A percentile compares a stretch with the other conserved stretches of the same genome.
Evolutionary conservation across 2,113 vertebrate species (phyloP).

Genomic region (Macroglossus sobrinus): DNA sequence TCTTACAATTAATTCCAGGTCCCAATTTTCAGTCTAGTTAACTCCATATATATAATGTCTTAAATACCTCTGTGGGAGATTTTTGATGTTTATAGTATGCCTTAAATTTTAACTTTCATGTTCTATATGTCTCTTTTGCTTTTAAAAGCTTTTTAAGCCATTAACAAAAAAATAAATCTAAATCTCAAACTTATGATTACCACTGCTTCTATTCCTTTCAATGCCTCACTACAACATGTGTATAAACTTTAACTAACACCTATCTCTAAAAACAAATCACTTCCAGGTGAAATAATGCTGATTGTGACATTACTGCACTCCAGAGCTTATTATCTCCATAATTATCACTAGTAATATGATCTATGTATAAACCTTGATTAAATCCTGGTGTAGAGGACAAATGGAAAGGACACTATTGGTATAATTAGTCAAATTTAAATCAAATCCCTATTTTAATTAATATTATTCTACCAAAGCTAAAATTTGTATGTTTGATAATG

Average conservation of each 20-base stretch:
- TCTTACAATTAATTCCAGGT: neutral
- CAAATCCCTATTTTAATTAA: neutral
- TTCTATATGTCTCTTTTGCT: neutral
- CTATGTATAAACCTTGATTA: neutral
- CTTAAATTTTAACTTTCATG: neutral
- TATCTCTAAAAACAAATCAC: neutral
- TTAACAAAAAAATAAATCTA: neutral
- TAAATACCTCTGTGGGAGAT: neutral
- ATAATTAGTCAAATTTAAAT: neutral
- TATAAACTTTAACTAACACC: neutral
- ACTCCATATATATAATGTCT: neutral
- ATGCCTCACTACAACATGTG: neutral
- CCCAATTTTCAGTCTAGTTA: slow-evolving; percentile 9
- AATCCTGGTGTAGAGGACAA: rapidly evolving
- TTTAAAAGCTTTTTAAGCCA: neutral
- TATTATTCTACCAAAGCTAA: neutral
- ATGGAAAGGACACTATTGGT: neutral
- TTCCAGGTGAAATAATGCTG: neutral
- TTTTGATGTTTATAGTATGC: neutral
- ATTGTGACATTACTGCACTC: neutral
- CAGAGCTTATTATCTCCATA: neutral
- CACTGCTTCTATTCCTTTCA: neutral
- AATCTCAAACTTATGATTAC: neutral
- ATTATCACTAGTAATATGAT: neutral
- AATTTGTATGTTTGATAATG: neutral